A percentile compares a stretch with the other conserved stretches of the same genome.
Conservation (phyloP, 1,140 invertebrate genomes). For the Zeugodacus cucurbitae region DNA sequence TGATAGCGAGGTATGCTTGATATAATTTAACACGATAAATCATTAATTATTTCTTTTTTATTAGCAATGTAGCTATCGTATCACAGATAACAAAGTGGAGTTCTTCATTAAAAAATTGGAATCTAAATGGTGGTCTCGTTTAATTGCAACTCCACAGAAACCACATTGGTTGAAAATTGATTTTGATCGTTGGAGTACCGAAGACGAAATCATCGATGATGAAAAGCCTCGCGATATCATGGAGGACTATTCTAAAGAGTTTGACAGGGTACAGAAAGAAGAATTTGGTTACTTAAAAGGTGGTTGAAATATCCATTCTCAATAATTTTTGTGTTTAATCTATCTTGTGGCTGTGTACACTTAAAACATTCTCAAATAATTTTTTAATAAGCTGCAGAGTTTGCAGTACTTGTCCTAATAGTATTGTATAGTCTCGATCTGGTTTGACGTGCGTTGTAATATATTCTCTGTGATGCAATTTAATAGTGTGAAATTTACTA, state of each 20-base stretch:
- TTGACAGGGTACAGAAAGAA: slow-evolving; percentile 80
- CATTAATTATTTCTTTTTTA: not conserved
- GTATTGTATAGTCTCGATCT: too few relatives aligned
- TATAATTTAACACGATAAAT: not conserved
- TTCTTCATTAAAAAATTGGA: slow-evolving; percentile 78
- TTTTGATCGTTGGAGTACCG: slow-evolving; percentile 85
- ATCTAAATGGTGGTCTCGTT: slow-evolving; percentile 82
- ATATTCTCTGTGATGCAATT: too few relatives aligned
- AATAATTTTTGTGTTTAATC: too few relatives aligned
- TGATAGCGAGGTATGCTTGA: slow-evolving; percentile 71
- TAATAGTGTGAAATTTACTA: too few relatives aligned
- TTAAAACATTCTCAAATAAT: too few relatives aligned
- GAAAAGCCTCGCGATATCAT: slow-evolving; percentile 74
- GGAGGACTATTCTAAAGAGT: slow-evolving; percentile 81
- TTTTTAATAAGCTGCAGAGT: too few relatives aligned
- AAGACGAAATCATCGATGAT: slow-evolving; percentile 73
- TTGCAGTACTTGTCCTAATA: too few relatives aligned
- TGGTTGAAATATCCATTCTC: too few relatives aligned
- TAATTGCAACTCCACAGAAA: slow-evolving; percentile 82
- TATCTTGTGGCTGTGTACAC: too few relatives aligned
- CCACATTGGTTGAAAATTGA: slow-evolving; percentile 92
- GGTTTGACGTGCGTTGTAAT: too few relatives aligned
- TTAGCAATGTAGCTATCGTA: slow-evolving; percentile 44
- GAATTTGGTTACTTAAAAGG: slow-evolving; percentile 84
- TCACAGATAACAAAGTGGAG: slow-evolving; percentile 82